These are phyloP conservation scores for Caenorhabditis plicata DNA, from an alignment of 2,888 invertebrate genomes.

Conservation along the genomic window DNA sequence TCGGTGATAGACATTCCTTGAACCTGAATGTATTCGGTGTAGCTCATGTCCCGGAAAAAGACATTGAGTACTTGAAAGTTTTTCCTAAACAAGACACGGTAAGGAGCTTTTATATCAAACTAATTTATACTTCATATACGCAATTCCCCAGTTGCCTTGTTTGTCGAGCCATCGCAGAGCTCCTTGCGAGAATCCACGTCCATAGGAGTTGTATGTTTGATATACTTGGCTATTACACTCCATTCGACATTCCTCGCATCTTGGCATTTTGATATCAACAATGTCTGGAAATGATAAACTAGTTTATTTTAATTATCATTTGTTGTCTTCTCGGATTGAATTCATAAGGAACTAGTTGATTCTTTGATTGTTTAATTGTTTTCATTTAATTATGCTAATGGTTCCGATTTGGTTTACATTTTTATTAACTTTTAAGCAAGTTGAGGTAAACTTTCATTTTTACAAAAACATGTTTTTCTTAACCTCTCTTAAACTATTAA, in stretches of 20 bases:
- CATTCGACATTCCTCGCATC: constrained; percentile 32
- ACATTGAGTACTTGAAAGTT: constrained; percentile 56
- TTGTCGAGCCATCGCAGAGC: constrained; percentile 49
- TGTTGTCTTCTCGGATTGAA: background rate
- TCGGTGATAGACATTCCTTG: constrained; percentile 51
- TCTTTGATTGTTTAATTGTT: too few species aligned
- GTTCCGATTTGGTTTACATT: too few species aligned
- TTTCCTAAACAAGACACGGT: too few species aligned
- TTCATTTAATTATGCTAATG: too few species aligned
- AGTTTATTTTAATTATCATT: background rate
- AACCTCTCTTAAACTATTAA: too few species aligned
- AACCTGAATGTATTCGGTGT: constrained; percentile 58
- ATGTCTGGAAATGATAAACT: background rate
- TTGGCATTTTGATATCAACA: constrained; percentile 35
- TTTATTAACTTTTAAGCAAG: too few species aligned
- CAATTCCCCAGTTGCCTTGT: constrained; percentile 33
- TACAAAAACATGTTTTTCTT: too few species aligned
- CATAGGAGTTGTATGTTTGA: constrained; percentile 61
- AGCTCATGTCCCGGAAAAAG: constrained; percentile 59
- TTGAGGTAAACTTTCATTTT: too few species aligned
- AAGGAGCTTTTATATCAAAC: too few species aligned
- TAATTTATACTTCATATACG: constrained; percentile 32
- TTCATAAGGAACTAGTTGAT: too few species aligned
- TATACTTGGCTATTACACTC: constrained; percentile 52
- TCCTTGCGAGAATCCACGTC: constrained; percentile 52